Evolutionary conservation across 2,113 vertebrate genomes (phyloP).

Genomic region (Rhabdomys dilectus): DNA sequence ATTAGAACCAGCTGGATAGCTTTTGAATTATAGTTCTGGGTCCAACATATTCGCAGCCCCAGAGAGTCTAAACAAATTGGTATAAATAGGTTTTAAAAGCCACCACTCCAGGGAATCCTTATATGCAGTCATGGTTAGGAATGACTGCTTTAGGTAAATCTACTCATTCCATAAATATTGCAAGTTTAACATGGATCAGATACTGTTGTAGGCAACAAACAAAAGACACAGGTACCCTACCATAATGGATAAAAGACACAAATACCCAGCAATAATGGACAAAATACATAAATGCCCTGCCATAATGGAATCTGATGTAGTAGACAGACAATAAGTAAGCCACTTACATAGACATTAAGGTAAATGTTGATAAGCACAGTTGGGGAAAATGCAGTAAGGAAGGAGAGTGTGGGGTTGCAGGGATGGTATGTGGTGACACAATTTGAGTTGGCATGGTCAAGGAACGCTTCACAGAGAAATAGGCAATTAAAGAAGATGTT

Average conservation of each 20-base stretch:
- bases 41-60: background rate
- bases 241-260: background rate
- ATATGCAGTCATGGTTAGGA: background rate
- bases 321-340: conserved; percentile 10
- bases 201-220: background rate
- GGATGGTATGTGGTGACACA: background rate
- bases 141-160: background rate
- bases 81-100: conserved; percentile 30
- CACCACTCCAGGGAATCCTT: background rate
- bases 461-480: conserved; percentile 22
- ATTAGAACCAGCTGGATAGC: conserved; percentile 30
- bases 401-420: background rate
- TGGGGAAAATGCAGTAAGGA: background rate
- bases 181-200: background rate
- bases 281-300: background rate
- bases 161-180: conserved; percentile 23
- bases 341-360: conserved; percentile 1
- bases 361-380: background rate
- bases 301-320: background rate
- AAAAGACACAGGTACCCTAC: background rate
- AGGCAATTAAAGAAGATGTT: background rate
- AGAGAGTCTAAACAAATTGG: conserved; percentile 41
- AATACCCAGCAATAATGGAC: background rate
- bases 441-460: background rate
- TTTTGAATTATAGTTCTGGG: conserved; percentile 28